Conservation (phyloP, 2,888 invertebrate species). For the Chrysodeixis includens region DNA sequence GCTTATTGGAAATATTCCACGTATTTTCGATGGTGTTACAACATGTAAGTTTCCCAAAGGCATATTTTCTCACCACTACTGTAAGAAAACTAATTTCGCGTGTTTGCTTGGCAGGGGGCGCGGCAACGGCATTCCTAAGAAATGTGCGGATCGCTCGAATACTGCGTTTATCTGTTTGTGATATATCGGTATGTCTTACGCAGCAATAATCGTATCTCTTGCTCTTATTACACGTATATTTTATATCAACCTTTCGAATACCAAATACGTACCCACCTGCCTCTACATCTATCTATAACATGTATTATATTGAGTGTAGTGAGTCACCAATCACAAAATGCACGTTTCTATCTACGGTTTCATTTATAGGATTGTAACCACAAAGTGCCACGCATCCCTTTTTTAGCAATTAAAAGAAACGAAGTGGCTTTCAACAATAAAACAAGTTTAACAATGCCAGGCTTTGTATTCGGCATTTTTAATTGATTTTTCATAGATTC, state of each 20-base stretch:
- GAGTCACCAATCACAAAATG: neutral
- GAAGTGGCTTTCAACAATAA: constrained; percentile 37
- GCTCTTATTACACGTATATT: constrained; percentile 36
- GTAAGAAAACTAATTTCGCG: constrained; percentile 77
- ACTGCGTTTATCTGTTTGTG: constrained; percentile 51
- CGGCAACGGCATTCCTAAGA: constrained; percentile 55
- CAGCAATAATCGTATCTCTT: constrained; percentile 32
- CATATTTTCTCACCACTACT: constrained; percentile 62
- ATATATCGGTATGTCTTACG: constrained; percentile 46
- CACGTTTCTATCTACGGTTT: neutral
- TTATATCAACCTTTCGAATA: constrained; percentile 20
- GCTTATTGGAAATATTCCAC: constrained; percentile 61
- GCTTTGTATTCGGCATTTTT: constrained; percentile 37
- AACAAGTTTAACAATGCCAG: constrained; percentile 40
- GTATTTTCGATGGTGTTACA: constrained; percentile 61
- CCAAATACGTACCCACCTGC: neutral
- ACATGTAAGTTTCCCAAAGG: constrained; percentile 59
- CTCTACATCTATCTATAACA: too few species aligned
- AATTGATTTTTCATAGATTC: constrained; percentile 51
- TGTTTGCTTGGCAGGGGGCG: constrained; percentile 67
- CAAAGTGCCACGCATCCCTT: constrained; percentile 16
- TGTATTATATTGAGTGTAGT: constrained; percentile 8
- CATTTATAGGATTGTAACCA: constrained; percentile 10
- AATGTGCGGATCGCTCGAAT: constrained; percentile 54
- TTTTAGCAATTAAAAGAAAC: constrained; percentile 36